Percentiles rank a stretch among this genome's conserved stretches.
Evolutionary conservation across 2,797 vertebrate genomes (phyloP).

Genomic region (Chiloscyllium punctatum): DNA sequence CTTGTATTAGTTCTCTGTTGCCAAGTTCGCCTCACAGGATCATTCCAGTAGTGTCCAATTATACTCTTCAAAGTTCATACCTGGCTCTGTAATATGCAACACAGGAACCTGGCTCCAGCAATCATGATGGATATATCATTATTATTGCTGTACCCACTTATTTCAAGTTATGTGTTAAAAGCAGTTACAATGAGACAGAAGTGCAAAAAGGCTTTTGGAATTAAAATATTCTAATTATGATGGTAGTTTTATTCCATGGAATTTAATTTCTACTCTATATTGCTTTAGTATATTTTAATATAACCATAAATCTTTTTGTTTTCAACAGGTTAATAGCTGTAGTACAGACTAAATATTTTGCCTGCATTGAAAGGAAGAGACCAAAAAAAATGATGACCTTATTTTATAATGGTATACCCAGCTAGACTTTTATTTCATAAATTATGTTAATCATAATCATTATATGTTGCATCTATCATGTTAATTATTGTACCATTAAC

Average conservation of each 20-base stretch:
- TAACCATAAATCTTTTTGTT: not conserved
- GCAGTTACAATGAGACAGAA: not conserved
- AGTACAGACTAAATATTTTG: not conserved
- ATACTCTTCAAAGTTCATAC: constrained; percentile 34
- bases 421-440: not conserved
- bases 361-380: not conserved
- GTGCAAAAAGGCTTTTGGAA: constrained; percentile 15
- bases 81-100: constrained; percentile 3
- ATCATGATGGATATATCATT: not conserved
- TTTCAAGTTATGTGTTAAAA: not conserved
- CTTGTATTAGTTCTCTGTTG: constrained; percentile 62
- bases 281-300: constrained; percentile 2
- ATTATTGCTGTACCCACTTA: not conserved
- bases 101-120: not conserved
- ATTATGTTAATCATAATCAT: constrained; percentile 15
- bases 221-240: not conserved
- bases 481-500: constrained; percentile 29
- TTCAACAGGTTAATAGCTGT: constrained; percentile 15
- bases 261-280: not conserved
- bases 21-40: constrained; percentile 67
- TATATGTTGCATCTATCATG: constrained; percentile 22
- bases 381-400: not conserved
- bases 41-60: constrained; percentile 42
- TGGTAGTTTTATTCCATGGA: not conserved
- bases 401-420: constrained; percentile 22